Evolutionary conservation across 2,113 vertebrate species (phyloP), one percentile per base, ranked within the genome.

Genomic region (Ageneiosus marmoratus): DNA sequence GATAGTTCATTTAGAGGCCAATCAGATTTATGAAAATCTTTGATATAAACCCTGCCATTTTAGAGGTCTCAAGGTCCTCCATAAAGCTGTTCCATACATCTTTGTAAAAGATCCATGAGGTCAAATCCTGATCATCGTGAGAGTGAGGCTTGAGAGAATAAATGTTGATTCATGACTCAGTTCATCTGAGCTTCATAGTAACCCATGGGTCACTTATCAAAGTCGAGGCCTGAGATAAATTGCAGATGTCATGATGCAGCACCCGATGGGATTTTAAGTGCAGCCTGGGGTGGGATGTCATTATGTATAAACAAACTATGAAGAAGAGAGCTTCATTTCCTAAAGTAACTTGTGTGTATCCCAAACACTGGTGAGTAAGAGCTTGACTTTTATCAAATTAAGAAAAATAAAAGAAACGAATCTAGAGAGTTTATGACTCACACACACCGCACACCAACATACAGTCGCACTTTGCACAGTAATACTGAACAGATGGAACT

Each of bases 401-500:
- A 76, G 29, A 76, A 37, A 55, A 22, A 76, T 24, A 24, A 55
- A 13, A 75, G 27, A 34, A 53, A 32, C 15, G 7, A 32, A 75
- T 55, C 73, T 32, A 37, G 51, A 55, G 32, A 10, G 50, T 34
- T 75, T 37, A 55, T 76, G 73, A 34, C 27, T 55, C 34, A 51
- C 44, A 22, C 37, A 41, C 27, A 51, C 81, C 7, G 5, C 18
- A 27, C n/a, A 63, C 44, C 60, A 79, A 46, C 55, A 74, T 55
- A 82, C 69, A 73, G 41, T 73, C n/a, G 18, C 0, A 3, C 9
- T 46, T 58, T 58, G 69, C 69, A 13, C 44, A 82, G 80, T 60
- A 79, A 79, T 79, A 50, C 18, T 50, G 13, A 32, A 44, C 77
- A 79, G 58, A 79, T 79, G 77, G 58, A 79, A 63, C 41, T 79